phyloP scores from a whole-genome alignment of 1,140 invertebrate genomes.

The Zaprionus inermis region DNA sequence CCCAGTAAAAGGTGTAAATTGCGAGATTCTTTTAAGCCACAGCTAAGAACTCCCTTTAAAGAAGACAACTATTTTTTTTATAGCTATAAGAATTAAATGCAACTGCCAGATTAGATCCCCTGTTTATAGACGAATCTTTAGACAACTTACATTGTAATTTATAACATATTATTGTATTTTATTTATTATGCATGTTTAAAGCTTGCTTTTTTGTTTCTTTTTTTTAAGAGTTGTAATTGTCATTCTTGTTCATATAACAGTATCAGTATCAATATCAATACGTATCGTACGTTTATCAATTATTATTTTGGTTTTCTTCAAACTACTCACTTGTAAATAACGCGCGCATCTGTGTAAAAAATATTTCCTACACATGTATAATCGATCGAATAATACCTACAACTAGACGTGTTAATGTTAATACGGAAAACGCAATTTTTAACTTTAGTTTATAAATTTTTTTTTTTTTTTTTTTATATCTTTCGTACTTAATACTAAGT shows the following conservation, averaged over 20 bases:
- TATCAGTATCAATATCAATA: conserved; percentile 42
- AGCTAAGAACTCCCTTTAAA: too few species aligned
- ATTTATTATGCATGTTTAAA: conserved; percentile 77
- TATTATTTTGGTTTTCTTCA: conserved; percentile 57
- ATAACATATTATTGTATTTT: conserved; percentile 51
- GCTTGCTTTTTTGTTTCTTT: conserved; percentile 57
- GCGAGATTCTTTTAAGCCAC: too few species aligned
- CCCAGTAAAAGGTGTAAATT: too few species aligned
- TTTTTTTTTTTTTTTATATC: conserved; percentile 27
- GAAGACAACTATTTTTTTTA: not conserved
- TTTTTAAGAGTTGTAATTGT: conserved; percentile 63
- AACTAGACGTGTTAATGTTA: conserved; percentile 66
- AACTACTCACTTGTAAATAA: conserved; percentile 71
- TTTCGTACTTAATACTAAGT: conserved; percentile 49
- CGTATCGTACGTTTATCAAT: conserved; percentile 17
- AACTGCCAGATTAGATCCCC: not conserved
- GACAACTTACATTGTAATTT: not conserved
- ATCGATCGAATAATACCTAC: conserved; percentile 78
- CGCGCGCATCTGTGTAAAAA: conserved; percentile 66
- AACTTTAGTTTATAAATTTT: conserved; percentile 14
- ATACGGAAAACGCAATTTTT: conserved; percentile 73
- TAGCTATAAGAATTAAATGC: not conserved
- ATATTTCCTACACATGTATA: conserved; percentile 71
- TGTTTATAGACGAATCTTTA: conserved; percentile 20
- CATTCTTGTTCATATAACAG: conserved; percentile 35